phyloP scores from a whole-genome alignment of 2,797 vertebrate genomes.

The Coregonus sp. region DNA sequence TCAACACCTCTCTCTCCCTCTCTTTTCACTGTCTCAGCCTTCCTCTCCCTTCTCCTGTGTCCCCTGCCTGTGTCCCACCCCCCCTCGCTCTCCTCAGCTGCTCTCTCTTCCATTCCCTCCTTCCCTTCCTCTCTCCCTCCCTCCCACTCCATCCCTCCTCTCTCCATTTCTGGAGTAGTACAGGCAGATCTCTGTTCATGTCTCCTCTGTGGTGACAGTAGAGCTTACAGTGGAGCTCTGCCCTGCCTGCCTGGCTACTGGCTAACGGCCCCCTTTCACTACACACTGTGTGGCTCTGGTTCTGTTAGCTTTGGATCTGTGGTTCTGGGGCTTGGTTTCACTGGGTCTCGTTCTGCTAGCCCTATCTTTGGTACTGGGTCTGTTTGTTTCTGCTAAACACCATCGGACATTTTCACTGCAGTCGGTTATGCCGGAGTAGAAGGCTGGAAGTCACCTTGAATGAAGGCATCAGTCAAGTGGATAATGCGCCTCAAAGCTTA shows the following conservation, averaged over 20 bases:
- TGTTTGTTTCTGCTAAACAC: background rate
- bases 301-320: background rate
- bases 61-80: background rate
- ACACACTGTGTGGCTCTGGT: background rate
- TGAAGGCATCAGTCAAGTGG: slow-evolving; percentile 49
- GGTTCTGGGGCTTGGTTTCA: background rate
- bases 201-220: slow-evolving; percentile 12
- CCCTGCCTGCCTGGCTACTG: too few species aligned
- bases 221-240: background rate
- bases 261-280: too few species aligned
- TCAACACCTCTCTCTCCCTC: slow-evolving; percentile 34
- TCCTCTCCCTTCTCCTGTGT: slow-evolving; percentile 3
- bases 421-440: slow-evolving; percentile 2
- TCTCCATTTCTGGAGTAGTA: slow-evolving; percentile 1
- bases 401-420: background rate
- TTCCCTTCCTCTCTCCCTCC: background rate
- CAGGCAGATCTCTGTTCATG: slow-evolving; percentile 8
- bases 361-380: background rate
- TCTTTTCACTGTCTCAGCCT: slow-evolving; percentile 32
- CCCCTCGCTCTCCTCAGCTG: slow-evolving; percentile 23
- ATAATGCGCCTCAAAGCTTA: slow-evolving; percentile 28
- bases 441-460: slow-evolving; percentile 52
- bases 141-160: background rate
- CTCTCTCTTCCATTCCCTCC: slow-evolving; percentile 9
- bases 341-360: background rate